Conservation (phyloP, 2,797 vertebrate genomes). For the Acropternis orthonyx region DNA sequence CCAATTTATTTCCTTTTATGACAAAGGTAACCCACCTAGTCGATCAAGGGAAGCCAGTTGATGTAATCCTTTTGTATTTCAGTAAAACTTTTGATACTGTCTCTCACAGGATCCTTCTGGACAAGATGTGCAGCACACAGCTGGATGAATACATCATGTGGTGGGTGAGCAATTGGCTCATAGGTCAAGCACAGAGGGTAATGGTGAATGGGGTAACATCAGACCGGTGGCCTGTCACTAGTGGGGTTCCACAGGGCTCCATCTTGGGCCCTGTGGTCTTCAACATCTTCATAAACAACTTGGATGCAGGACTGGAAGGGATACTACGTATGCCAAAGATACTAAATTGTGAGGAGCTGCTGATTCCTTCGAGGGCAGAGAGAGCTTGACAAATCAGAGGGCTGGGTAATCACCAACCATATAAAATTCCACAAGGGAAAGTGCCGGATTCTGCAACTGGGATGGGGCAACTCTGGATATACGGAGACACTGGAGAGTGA, state of each 20-base stretch:
- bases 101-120: background rate
- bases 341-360: background rate
- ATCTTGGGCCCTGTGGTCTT: background rate
- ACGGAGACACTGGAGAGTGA: accelerated
- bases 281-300: background rate
- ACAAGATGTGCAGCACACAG: background rate
- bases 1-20: background rate
- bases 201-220: background rate
- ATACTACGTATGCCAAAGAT: background rate
- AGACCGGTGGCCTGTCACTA: background rate
- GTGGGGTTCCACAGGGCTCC: background rate
- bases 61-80: background rate
- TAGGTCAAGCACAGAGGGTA: background rate
- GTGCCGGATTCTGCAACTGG: accelerated
- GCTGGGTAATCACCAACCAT: background rate
- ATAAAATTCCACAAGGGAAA: background rate
- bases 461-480: background rate
- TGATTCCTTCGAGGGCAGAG: background rate
- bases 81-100: background rate
- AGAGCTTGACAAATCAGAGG: background rate
- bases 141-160: background rate
- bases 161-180: background rate
- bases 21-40: background rate
- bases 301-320: background rate
- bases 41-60: background rate